Percentiles rank a stretch among this genome's conserved stretches.
Conservation (phyloP, 2,113 vertebrate species). For the Sterna hirundo region DNA sequence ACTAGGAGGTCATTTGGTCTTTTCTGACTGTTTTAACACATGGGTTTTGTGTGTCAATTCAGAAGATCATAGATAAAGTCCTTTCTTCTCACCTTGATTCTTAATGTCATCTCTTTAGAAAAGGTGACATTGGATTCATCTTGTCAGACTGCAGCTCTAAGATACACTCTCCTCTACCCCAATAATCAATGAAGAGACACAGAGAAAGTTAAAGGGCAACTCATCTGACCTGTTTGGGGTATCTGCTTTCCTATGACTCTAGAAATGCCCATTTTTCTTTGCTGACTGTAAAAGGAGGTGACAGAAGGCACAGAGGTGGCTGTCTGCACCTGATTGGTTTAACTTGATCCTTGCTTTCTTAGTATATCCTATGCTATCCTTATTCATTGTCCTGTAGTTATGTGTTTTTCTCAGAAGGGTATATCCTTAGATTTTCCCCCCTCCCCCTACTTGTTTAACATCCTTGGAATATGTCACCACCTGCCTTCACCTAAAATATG, state of each 20-base stretch:
- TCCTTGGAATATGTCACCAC: background rate
- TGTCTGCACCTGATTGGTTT: background rate
- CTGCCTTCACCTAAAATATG: background rate
- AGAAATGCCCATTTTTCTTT: background rate
- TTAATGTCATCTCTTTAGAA: background rate
- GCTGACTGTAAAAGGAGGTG: background rate
- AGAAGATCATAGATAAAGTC: background rate
- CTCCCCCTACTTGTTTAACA: background rate
- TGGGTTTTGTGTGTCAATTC: background rate
- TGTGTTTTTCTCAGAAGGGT: background rate
- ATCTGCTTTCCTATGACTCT: background rate
- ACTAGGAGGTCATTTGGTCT: background rate
- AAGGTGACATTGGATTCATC: background rate
- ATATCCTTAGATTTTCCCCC: background rate
- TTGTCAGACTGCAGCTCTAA: background rate
- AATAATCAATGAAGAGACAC: background rate
- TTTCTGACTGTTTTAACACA: background rate
- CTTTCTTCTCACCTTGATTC: background rate
- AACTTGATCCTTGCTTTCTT: background rate
- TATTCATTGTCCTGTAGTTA: background rate
- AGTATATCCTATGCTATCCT: background rate
- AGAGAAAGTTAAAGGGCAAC: background rate
- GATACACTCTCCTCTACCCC: background rate
- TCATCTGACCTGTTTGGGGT: background rate
- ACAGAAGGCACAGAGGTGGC: background rate